Conservation (phyloP, 1,140 invertebrate species). For the Halictus rubicundus region DNA sequence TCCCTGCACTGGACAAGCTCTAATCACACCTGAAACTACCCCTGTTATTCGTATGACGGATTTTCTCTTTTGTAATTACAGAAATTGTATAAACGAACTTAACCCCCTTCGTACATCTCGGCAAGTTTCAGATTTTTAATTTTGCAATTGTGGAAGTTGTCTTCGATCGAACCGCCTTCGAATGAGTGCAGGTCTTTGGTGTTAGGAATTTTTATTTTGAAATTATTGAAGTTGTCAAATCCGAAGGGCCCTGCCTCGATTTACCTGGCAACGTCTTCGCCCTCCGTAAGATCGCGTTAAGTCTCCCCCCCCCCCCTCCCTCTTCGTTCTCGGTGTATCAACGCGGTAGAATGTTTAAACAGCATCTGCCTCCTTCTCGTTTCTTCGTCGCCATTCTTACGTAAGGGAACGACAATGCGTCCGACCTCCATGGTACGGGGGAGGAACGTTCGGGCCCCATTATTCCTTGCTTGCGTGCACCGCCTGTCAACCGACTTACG, state of each 20-base stretch:
- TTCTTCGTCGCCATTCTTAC: conserved; percentile 71
- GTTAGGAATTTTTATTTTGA: too few relatives aligned
- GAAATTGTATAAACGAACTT: too few relatives aligned
- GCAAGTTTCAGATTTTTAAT: too few relatives aligned
- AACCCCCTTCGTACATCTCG: too few relatives aligned
- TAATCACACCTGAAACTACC: too few relatives aligned
- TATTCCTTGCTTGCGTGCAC: conserved; percentile 64
- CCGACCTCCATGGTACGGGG: conserved; percentile 71
- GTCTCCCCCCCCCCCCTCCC: conserved; percentile 56
- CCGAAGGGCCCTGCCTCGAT: conserved; percentile 13
- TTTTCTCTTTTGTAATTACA: too few relatives aligned
- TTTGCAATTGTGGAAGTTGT: too few relatives aligned
- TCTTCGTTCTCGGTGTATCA: conserved; percentile 66
- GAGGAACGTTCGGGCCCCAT: conserved; percentile 68
- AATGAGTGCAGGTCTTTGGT: too few relatives aligned
- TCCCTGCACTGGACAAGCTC: too few relatives aligned
- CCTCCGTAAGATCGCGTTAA: conserved; percentile 70
- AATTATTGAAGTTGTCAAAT: too few relatives aligned
- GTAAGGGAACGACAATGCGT: conserved; percentile 65
- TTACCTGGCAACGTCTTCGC: conserved; percentile 38
- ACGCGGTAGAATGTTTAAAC: conserved; percentile 65
- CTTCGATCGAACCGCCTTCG: too few relatives aligned
- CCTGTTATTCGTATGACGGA: too few relatives aligned
- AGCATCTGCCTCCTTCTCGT: conserved; percentile 75
- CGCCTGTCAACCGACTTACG: conserved; percentile 78